Evolutionary conservation across 1,140 invertebrate species (phyloP).

Genomic region (Apis florea): DNA sequence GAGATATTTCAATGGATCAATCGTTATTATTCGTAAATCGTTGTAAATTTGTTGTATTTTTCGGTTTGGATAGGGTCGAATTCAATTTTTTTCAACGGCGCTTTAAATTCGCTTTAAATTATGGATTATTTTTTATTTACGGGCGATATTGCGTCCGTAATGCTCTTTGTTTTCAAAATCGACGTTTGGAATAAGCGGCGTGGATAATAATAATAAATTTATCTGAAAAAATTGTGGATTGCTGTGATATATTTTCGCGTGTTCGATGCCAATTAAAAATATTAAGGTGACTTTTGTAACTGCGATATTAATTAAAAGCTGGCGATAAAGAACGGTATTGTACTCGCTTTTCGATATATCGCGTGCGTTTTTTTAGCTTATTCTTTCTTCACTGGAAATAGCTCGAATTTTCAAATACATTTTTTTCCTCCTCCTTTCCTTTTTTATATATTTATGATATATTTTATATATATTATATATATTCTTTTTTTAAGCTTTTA

Average conservation of each 20-base stretch:
- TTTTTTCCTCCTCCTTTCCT: no score
- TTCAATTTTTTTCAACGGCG: background rate
- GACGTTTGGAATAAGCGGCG: background rate
- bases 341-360: background rate
- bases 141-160: background rate
- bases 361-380: background rate
- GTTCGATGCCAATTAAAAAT: background rate
- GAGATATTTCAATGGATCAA: background rate
- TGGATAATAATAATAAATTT: conserved; percentile 4
- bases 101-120: background rate
- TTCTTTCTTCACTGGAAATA: background rate
- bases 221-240: background rate
- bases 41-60: no score
- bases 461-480: no score
- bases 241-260: background rate
- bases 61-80: no score
- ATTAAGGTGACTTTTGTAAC: background rate
- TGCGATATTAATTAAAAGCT: background rate
- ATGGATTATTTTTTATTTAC: background rate
- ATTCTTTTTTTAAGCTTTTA: no score
- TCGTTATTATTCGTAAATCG: no score
- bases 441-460: no score
- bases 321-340: background rate
- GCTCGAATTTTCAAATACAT: background rate
- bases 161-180: no score